Percentiles rank a stretch among this genome's conserved stretches.
These are phyloP conservation scores for Alethe castanea DNA, from an alignment of 2,113 vertebrate genomes.

Conservation along the genomic window DNA sequence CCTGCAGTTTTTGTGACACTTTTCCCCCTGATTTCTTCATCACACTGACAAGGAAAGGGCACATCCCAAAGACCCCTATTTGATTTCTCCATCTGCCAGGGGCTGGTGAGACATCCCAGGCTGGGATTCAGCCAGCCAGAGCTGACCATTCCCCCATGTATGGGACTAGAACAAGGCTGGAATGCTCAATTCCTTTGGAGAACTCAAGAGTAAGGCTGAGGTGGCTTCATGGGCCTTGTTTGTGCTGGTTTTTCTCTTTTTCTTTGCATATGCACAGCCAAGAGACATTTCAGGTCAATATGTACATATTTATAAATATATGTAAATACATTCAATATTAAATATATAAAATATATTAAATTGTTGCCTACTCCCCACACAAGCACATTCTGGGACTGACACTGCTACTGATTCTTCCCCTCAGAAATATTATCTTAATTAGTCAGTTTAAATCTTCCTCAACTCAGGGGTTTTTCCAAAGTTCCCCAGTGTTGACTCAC, in stretches of 20 bases:
- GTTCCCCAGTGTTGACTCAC: neutral
- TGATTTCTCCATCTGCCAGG: neutral
- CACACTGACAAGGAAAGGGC: neutral
- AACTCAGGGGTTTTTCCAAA: neutral
- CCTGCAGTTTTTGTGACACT: neutral
- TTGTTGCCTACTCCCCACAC: neutral
- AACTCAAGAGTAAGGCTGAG: neutral
- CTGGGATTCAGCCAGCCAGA: neutral
- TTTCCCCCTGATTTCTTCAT: neutral
- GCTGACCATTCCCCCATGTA: fast-evolving
- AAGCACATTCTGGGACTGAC: neutral
- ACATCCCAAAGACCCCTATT: neutral
- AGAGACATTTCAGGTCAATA: neutral
- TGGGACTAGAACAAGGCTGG: neutral
- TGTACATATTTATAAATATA: neutral
- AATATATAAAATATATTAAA: neutral
- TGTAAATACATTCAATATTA: neutral
- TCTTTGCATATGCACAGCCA: neutral
- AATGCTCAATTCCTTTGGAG: neutral
- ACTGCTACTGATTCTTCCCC: neutral
- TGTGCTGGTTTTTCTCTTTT: neutral
- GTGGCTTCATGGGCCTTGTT: fast-evolving
- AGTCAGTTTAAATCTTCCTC: neutral
- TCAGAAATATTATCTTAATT: neutral
- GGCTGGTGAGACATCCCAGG: neutral